A percentile compares a stretch with the other conserved stretches of the same genome.
Evolutionary conservation across 2,888 invertebrate genomes (phyloP).

Genomic region (Gari tellinella): DNA sequence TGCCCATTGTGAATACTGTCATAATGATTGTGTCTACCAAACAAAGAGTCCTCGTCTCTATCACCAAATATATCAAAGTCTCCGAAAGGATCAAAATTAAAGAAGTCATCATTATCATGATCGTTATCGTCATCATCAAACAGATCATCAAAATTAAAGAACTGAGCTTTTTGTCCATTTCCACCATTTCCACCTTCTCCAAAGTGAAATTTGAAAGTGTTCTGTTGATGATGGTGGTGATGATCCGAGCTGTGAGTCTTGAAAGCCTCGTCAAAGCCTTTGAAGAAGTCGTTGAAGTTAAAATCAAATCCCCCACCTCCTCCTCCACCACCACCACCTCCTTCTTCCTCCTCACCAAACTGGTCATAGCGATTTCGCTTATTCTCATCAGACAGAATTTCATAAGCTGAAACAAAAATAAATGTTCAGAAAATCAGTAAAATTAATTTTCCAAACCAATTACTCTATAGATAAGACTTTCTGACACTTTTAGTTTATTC

Average conservation of each 20-base stretch:
- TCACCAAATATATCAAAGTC: constrained; percentile 79
- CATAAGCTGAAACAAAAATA: constrained; percentile 84
- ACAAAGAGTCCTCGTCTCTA: constrained; percentile 51
- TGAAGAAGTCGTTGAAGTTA: constrained; percentile 84
- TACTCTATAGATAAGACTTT: too few relatives aligned
- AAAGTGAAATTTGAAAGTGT: constrained; percentile 60
- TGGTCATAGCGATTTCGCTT: constrained; percentile 85
- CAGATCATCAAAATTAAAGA: constrained; percentile 83
- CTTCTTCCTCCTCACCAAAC: constrained; percentile 82
- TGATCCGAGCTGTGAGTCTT: constrained; percentile 64
- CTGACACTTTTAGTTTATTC: too few relatives aligned
- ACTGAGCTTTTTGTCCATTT: constrained; percentile 58
- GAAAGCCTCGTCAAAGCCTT: constrained; percentile 78
- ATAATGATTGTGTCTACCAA: constrained; percentile 61
- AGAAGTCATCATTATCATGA: constrained; percentile 72
- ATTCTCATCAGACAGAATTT: constrained; percentile 84
- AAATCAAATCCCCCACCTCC: constrained; percentile 70
- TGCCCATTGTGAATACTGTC: constrained; percentile 60
- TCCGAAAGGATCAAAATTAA: constrained; percentile 81
- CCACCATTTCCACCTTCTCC: constrained; percentile 60
- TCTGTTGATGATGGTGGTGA: constrained; percentile 51
- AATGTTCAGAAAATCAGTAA: background rate
- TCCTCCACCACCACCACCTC: constrained; percentile 68
- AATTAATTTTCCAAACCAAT: background rate
- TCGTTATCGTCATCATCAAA: constrained; percentile 80